Evolutionary conservation across 2,797 vertebrate genomes (phyloP).

Genomic region (Martes flavigula): DNA sequence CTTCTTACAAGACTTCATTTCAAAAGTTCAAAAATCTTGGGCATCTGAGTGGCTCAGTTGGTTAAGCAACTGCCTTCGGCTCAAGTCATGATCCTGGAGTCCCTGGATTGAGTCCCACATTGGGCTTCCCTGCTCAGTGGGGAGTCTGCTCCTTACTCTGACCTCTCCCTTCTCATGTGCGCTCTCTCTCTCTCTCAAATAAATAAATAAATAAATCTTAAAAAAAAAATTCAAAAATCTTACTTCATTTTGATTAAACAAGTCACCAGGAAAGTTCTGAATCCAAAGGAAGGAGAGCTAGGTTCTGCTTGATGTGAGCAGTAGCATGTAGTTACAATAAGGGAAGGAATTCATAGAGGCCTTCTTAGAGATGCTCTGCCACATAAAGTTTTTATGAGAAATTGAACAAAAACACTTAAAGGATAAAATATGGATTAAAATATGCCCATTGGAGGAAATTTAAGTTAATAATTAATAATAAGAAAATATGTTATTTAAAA

Average conservation of each 20-base stretch:
- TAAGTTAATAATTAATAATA: constrained; percentile 18
- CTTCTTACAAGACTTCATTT: neutral
- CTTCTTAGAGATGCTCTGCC: neutral
- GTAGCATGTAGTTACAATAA: neutral
- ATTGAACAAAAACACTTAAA: neutral
- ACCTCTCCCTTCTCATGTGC: too few species aligned
- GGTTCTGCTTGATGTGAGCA: neutral
- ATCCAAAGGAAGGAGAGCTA: neutral
- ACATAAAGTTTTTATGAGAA: constrained; percentile 31
- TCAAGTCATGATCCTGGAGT: too few species aligned
- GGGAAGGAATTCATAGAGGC: neutral
- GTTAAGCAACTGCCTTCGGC: too few species aligned
- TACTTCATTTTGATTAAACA: neutral
- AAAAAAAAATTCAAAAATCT: neutral
- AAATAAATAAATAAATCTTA: too few species aligned
- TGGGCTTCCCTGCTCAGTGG: too few species aligned
- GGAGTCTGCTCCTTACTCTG: too few species aligned
- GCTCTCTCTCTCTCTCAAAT: too few species aligned
- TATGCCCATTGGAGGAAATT: neutral
- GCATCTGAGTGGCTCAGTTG: too few species aligned
- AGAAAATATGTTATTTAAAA: neutral
- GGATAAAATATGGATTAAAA: neutral
- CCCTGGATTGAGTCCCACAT: too few species aligned
- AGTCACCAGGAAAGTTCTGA: neutral
- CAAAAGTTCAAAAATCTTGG: neutral